Conservation (phyloP, 2,113 vertebrate genomes). For the Amblyornis subalaris region DNA sequence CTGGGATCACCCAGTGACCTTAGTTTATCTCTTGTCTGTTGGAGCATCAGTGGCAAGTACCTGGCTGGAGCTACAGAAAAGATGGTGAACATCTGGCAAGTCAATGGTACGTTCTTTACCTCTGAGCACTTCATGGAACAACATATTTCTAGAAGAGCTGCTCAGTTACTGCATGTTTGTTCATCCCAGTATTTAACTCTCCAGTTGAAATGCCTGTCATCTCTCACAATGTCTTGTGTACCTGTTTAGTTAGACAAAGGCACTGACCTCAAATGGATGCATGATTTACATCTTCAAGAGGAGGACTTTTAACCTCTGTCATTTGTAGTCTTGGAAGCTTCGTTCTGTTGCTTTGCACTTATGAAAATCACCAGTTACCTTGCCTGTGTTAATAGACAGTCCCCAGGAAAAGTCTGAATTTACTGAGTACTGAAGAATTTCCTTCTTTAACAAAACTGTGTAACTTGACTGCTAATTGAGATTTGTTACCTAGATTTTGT, state of each 20-base stretch:
- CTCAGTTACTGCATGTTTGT: not conserved
- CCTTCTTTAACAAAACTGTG: not conserved
- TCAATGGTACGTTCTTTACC: conserved; percentile 81
- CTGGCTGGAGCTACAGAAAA: conserved; percentile 92
- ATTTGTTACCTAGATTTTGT: not conserved
- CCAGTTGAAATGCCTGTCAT: not conserved
- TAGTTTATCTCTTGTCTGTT: conserved; percentile 85
- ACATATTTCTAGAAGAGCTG: not conserved
- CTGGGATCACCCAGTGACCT: conserved; percentile 89
- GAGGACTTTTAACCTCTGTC: not conserved
- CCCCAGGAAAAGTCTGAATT: not conserved
- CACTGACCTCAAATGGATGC: not conserved
- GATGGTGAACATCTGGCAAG: conserved; percentile 97
- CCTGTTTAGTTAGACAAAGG: not conserved
- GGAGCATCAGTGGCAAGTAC: conserved; percentile 94
- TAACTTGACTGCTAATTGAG: not conserved
- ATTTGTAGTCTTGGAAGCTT: not conserved
- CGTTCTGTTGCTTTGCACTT: not conserved
- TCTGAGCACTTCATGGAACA: rapidly evolving
- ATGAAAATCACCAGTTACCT: not conserved
- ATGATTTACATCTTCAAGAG: not conserved
- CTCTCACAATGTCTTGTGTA: not conserved
- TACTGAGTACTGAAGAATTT: not conserved
- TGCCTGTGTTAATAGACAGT: not conserved
- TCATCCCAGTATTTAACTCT: not conserved